Evolutionary conservation across 92 coral and sea anemone species (phyloP).

Genomic region (Epizoanthus fatuus): DNA sequence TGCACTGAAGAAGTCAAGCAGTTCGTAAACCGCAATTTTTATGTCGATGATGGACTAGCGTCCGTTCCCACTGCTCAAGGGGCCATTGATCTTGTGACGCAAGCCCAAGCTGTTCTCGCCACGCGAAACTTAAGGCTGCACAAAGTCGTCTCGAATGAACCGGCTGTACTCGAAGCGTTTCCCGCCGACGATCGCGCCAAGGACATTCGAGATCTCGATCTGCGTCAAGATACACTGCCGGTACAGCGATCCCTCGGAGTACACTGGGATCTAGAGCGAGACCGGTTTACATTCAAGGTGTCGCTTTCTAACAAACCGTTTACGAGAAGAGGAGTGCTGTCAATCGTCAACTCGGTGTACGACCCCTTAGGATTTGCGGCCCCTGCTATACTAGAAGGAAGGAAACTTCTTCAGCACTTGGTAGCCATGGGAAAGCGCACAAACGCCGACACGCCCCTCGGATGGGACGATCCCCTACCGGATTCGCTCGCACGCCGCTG

Average conservation of each 20-base stretch:
- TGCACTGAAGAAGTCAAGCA: too few relatives aligned
- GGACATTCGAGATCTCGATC: not conserved
- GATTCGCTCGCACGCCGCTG: slow-evolving; percentile 18
- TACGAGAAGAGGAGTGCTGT: slow-evolving; percentile 45
- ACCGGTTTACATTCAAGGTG: slow-evolving; percentile 38
- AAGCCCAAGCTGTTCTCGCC: too few relatives aligned
- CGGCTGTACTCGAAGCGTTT: too few relatives aligned
- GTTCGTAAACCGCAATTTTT: too few relatives aligned
- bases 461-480: slow-evolving; percentile 64
- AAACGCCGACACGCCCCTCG: slow-evolving; percentile 6
- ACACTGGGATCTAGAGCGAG: slow-evolving; percentile 38
- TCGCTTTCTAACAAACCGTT: slow-evolving; percentile 39
- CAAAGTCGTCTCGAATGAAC: too few relatives aligned
- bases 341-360: slow-evolving; percentile 50
- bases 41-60: too few relatives aligned
- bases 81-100: too few relatives aligned
- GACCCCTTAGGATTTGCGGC: slow-evolving; percentile 50
- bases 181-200: too few relatives aligned
- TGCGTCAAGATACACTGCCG: slow-evolving; percentile 37
- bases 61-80: too few relatives aligned
- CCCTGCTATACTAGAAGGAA: slow-evolving; percentile 16
- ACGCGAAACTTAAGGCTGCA: too few relatives aligned
- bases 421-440: slow-evolving; percentile 33
- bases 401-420: slow-evolving; percentile 34
- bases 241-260: slow-evolving; percentile 53